Conservation (phyloP, 2,888 invertebrate species). For the Argyresthia goedartella region DNA sequence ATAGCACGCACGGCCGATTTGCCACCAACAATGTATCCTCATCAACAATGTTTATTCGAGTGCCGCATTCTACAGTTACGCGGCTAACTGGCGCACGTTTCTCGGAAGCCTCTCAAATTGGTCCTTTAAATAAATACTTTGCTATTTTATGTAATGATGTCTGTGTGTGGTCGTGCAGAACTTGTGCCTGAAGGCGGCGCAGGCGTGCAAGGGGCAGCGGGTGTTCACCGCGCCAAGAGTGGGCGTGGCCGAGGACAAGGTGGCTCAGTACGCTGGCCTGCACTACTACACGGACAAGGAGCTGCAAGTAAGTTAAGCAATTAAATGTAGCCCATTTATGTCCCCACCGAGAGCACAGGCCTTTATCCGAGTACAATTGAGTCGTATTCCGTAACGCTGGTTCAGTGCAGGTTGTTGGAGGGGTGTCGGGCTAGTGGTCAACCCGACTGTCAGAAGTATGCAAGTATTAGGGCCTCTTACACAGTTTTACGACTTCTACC, state of each 20-base stretch:
- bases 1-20: background rate
- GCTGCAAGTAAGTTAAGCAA: slow-evolving; percentile 74
- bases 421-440: too few species aligned
- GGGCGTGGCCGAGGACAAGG: slow-evolving; percentile 92
- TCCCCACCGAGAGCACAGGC: too few species aligned
- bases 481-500: too few species aligned
- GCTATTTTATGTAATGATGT: slow-evolving; percentile 4
- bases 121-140: background rate
- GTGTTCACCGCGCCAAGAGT: slow-evolving; percentile 85
- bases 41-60: background rate
- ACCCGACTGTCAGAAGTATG: too few species aligned
- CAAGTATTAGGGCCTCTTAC: too few species aligned
- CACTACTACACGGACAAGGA: slow-evolving; percentile 96
- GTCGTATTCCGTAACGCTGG: background rate
- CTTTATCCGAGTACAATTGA: background rate
- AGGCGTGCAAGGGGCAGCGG: slow-evolving; percentile 88
- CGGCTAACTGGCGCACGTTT: background rate
- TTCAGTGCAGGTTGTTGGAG: too few species aligned
- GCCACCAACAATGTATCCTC: background rate
- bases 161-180: slow-evolving; percentile 81
- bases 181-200: slow-evolving; percentile 87
- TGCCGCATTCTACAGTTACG: background rate
- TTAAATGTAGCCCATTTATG: too few species aligned
- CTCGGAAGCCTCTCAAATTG: slow-evolving; percentile 1
- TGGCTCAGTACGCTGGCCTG: slow-evolving; percentile 90